These are phyloP conservation scores for Aleiodes leptofemur DNA, from an alignment of 2,888 invertebrate species.

Conservation along the genomic window DNA sequence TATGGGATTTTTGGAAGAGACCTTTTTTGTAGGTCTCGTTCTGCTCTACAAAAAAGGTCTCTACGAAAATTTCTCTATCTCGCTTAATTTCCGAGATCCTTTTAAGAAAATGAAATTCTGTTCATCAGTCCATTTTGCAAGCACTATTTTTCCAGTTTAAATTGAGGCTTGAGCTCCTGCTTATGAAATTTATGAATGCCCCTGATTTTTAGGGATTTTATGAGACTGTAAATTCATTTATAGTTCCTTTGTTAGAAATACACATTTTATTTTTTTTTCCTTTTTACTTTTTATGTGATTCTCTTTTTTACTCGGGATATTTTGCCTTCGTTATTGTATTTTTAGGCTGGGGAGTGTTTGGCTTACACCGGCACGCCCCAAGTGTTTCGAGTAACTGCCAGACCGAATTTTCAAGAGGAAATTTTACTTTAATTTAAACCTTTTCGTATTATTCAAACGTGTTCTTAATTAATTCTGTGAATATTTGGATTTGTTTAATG, in stretches of 20 bases:
- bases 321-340: conserved; percentile 46
- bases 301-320: conserved; percentile 1
- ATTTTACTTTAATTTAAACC: conserved; percentile 7
- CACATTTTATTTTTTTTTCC: conserved; percentile 6
- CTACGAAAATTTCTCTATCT: not conserved
- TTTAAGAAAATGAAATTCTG: too few relatives aligned
- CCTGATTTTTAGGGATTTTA: not conserved
- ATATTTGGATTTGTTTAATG: too few relatives aligned
- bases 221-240: conserved; percentile 1
- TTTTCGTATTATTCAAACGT: too few relatives aligned
- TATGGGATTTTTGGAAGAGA: conserved; percentile 8
- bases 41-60: not conserved
- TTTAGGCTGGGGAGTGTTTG: conserved; percentile 41
- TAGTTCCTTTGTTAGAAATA: conserved; percentile 23
- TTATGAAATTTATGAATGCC: not conserved
- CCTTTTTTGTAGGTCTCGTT: not conserved
- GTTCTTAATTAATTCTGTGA: too few relatives aligned
- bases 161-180: too few relatives aligned
- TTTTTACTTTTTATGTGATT: not conserved
- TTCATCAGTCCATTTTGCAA: too few relatives aligned
- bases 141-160: too few relatives aligned
- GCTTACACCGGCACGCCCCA: conserved; percentile 37
- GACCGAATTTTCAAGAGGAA: conserved; percentile 23
- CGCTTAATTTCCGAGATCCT: too few relatives aligned
- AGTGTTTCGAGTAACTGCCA: conserved; percentile 22